Base-by-base conservation (phyloP, 2,888 invertebrate genomes). In the Hirudinaria manillensis region DNA sequence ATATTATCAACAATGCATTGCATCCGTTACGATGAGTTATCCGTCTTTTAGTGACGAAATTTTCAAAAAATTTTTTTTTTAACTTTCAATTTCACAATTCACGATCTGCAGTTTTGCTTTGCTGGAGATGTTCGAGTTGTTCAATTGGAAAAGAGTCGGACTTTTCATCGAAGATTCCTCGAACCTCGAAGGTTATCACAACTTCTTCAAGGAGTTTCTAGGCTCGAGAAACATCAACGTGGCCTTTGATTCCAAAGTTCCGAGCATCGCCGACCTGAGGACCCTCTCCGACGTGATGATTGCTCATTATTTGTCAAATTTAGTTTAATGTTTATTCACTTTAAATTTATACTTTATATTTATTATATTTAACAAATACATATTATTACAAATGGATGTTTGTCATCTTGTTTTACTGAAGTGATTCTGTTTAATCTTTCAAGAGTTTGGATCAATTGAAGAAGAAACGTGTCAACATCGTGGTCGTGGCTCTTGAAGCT, bases 371-470 rank as follows among this genome's bases (percentile, higher is more conserved):
- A 53, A 53, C n/a, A n/a, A n/a, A n/a, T n/a, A n/a, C n/a, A n/a
- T n/a, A n/a, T n/a, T n/a, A n/a, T n/a, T n/a, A n/a, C n/a, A n/a
- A n/a, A n/a, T n/a, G n/a, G n/a, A n/a, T n/a, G n/a, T n/a, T n/a
- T n/a, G n/a, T n/a, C n/a, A n/a, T n/a, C n/a, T n/a, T n/a, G n/a
- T 45, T 16, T 61, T 61, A 61, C 24, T 61, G 7, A 7, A 29
- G 61, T 61, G 1, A 27, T 61, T 61, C 10, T 61, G 10, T n/a
- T 1, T 24, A 2, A 27, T 61, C 10, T 61, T 61, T 61, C 10
- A 61, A 61, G 61, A 61, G 61, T 29, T 29, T 61, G 24, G 61
- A 61, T 27, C 61, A 61, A 27, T 29, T 61, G 61, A 61, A 61
- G 19, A 61, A 61, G 61, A 61, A 61, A n/a, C 24, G 61, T 2